Evolutionary conservation across 1,140 invertebrate species (phyloP), one percentile per base, ranked within the genome.

Genomic region (Pristionchus pacificus): DNA sequence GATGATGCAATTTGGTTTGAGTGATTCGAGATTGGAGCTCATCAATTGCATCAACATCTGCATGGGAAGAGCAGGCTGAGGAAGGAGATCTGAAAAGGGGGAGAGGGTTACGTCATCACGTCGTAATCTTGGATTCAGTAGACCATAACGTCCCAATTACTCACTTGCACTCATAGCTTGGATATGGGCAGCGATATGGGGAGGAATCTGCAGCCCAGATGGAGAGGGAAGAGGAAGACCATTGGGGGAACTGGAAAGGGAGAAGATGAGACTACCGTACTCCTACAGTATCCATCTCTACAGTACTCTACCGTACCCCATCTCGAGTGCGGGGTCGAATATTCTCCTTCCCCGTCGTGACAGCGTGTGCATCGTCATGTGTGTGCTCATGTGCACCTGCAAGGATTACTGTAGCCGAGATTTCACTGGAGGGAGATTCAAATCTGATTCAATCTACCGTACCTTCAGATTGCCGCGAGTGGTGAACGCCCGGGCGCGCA

Each of bases 381-480:
- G 70, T 15, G 66, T 79, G 32, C 79, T 73, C 83, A 84, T 84
- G 66, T 83, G 81, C 2, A 93, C 92, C 38, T 49, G 38, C 38
- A n/a, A n/a, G n/a, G n/a, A n/a, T n/a, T n/a, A n/a, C n/a, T n/a
- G n/a, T n/a, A n/a, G n/a, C n/a, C n/a, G n/a, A n/a, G n/a, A n/a
- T n/a, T n/a, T n/a, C n/a, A n/a, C n/a, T n/a, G n/a, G n/a, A n/a
- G n/a, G n/a, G n/a, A 49, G 6, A 49, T n/a, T n/a, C n/a, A n/a
- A n/a, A n/a, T n/a, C n/a, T n/a, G n/a, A n/a, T n/a, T n/a, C n/a
- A n/a, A n/a, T n/a, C n/a, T n/a, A 19, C 6, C 38, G 6, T 19
- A 49, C 38, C 90, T 98, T 98, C 55, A 98, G 89, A 86, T 98
- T 98, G 76, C 95, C 95, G 87, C 95, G 94, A 76, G 93, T 97